Percentiles rank a stretch among this genome's conserved stretches.
phyloP scores from a whole-genome alignment of 2,888 invertebrate genomes.

The Drosophila paranaensis region DNA sequence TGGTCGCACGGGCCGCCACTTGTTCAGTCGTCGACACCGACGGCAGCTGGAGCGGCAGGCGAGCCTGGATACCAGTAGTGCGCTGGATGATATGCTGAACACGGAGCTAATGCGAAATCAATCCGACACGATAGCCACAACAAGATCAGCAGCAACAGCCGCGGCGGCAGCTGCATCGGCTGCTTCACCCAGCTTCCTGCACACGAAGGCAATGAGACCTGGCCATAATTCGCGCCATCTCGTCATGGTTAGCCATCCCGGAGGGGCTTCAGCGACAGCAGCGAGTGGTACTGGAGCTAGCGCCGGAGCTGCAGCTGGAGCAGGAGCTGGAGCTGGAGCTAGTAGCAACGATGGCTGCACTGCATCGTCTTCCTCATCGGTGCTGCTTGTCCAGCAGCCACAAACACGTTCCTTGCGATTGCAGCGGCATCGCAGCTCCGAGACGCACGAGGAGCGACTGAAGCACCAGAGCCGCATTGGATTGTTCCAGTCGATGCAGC shows the following conservation, averaged over 20 bases:
- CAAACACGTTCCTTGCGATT: constrained; percentile 77
- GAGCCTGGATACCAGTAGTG: constrained; percentile 79
- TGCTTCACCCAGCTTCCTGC: constrained; percentile 69
- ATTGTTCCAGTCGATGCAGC: constrained; percentile 80
- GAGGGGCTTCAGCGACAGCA: constrained; percentile 17
- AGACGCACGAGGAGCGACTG: constrained; percentile 83
- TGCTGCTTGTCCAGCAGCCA: constrained; percentile 44
- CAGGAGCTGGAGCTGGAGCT: constrained; percentile 15
- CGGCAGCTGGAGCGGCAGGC: constrained; percentile 82
- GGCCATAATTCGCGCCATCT: constrained; percentile 53
- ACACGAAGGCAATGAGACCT: constrained; percentile 63
- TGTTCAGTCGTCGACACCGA: constrained; percentile 78
- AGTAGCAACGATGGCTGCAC: constrained; percentile 7
- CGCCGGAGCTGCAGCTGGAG: constrained; percentile 9
- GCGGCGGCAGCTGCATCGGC: constrained; percentile 17
- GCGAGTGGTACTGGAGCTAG: constrained; percentile 6
- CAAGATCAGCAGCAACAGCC: constrained; percentile 27
- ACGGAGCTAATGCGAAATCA: constrained; percentile 78
- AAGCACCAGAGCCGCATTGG: constrained; percentile 78
- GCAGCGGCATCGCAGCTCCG: constrained; percentile 84
- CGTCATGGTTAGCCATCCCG: constrained; percentile 41
- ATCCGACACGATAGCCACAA: constrained; percentile 68
- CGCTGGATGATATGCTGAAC: constrained; percentile 65
- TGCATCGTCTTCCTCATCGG: constrained; percentile 34
- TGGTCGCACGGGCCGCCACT: constrained; percentile 69